phyloP scores from a whole-genome alignment of 2,797 vertebrate species.

The Spondyliosoma cantharus region DNA sequence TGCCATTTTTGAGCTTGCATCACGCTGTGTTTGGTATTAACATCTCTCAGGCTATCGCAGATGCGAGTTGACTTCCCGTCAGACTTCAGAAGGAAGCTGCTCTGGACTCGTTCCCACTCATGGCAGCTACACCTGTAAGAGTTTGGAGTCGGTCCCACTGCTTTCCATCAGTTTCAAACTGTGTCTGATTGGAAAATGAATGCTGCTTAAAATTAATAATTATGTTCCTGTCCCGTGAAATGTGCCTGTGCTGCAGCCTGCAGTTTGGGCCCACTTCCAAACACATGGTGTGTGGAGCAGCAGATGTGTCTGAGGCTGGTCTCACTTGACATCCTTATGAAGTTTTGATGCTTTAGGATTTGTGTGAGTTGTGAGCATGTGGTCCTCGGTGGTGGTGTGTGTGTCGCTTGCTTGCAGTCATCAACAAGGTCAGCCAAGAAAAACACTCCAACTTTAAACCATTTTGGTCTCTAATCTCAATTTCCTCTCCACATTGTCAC shows the following conservation, averaged over 20 bases:
- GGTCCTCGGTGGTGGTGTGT: neutral
- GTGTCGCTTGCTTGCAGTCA: conserved; percentile 1
- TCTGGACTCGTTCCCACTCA: conserved; percentile 2
- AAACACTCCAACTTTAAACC: conserved; percentile 24
- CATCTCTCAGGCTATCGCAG: conserved; percentile 9
- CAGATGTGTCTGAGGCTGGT: conserved; percentile 21
- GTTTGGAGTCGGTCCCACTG: conserved; percentile 18
- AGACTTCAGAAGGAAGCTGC: neutral
- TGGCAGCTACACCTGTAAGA: conserved; percentile 6
- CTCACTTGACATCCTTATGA: neutral
- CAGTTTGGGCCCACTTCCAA: conserved; percentile 17
- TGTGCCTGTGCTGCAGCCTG: conserved; percentile 7
- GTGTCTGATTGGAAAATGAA: conserved; percentile 40
- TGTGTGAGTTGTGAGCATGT: neutral
- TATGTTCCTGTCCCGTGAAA: conserved; percentile 5
- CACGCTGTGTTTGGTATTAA: neutral
- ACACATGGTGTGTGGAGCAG: neutral
- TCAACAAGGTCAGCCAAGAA: conserved; percentile 1
- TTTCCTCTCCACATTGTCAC: neutral
- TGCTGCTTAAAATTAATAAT: conserved; percentile 27
- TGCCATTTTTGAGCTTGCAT: neutral
- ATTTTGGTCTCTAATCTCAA: conserved; percentile 12
- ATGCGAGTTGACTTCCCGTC: neutral
- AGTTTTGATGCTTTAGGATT: conserved; percentile 2
- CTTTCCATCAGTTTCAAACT: conserved; percentile 21